These are phyloP conservation scores for Caenorhabditis sp. DNA, from an alignment of 2,888 invertebrate species.

Conservation along the genomic window DNA sequence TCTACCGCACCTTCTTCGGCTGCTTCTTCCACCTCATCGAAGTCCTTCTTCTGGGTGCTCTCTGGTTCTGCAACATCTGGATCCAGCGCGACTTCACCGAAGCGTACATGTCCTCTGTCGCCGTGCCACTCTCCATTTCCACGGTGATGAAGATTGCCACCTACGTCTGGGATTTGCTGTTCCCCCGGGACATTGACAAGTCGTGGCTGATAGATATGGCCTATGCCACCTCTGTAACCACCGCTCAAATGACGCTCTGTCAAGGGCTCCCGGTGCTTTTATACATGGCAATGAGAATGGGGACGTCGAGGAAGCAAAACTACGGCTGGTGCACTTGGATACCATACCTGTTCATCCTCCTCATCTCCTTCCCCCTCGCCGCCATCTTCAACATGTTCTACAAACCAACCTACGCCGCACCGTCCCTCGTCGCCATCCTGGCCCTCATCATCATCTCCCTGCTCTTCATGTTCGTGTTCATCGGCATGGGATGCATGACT, in stretches of 20 bases:
- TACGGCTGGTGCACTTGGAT: slow-evolving; percentile 64
- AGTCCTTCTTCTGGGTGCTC: slow-evolving; percentile 48
- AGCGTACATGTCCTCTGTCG: slow-evolving; percentile 58
- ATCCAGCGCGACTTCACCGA: slow-evolving; percentile 63
- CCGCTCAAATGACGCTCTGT: slow-evolving; percentile 55
- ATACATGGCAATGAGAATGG: slow-evolving; percentile 64
- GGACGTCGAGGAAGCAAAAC: slow-evolving; percentile 58
- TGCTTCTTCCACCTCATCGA: slow-evolving; percentile 62
- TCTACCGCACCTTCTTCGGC: slow-evolving; percentile 61
- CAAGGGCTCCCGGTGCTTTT: slow-evolving; percentile 61
- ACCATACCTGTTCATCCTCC: slow-evolving; percentile 52
- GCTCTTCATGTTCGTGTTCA: slow-evolving; percentile 43
- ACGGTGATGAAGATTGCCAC: slow-evolving; percentile 62
- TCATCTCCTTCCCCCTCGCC: slow-evolving; percentile 52
- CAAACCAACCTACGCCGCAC: slow-evolving; percentile 43
- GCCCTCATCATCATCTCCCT: slow-evolving; percentile 56
- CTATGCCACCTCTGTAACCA: slow-evolving; percentile 49
- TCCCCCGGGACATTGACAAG: slow-evolving; percentile 51
- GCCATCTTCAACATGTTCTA: slow-evolving; percentile 56
- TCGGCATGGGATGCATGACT: slow-evolving; percentile 61
- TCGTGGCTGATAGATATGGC: slow-evolving; percentile 59
- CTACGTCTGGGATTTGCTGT: slow-evolving; percentile 42
- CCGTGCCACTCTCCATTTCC: slow-evolving; percentile 45
- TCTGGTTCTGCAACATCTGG: slow-evolving; percentile 67
- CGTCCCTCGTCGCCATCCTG: slow-evolving; percentile 52